Percentiles rank a stretch among this genome's conserved stretches.
These are phyloP conservation scores for Biston betularia DNA, from an alignment of 2,888 invertebrate species.

Conservation along the genomic window DNA sequence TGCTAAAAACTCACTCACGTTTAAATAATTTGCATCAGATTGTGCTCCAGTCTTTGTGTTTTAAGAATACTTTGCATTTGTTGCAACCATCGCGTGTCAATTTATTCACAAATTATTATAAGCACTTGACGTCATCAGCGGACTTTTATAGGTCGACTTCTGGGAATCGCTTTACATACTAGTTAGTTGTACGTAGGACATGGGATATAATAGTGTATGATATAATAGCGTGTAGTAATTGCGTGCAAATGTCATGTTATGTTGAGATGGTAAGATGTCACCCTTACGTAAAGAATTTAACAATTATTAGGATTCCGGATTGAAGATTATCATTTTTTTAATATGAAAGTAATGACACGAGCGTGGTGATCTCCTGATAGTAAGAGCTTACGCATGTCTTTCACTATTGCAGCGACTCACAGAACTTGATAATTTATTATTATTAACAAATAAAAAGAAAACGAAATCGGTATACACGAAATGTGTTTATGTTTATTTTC, in stretches of 20 bases:
- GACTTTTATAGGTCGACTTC: slow-evolving; percentile 6
- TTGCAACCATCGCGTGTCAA: neutral
- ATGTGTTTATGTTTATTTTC: too few relatives aligned
- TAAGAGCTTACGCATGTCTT: too few relatives aligned
- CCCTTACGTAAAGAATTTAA: slow-evolving; percentile 4
- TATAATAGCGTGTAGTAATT: slow-evolving; percentile 13
- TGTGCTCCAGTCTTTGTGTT: neutral
- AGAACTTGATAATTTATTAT: too few relatives aligned
- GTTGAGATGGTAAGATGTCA: neutral
- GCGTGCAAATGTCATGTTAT: slow-evolving; percentile 13
- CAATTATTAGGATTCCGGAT: slow-evolving; percentile 7
- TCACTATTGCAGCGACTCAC: too few relatives aligned
- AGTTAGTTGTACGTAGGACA: slow-evolving; percentile 7
- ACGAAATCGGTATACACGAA: too few relatives aligned
- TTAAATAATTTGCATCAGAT: neutral
- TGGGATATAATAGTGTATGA: slow-evolving; percentile 1
- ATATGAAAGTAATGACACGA: too few relatives aligned
- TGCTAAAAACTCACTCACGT: too few relatives aligned
- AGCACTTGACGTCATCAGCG: slow-evolving; percentile 2
- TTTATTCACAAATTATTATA: slow-evolving; percentile 17
- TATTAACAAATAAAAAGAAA: too few relatives aligned
- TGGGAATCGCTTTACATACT: slow-evolving; percentile 11
- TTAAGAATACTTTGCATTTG: neutral
- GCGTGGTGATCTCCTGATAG: too few relatives aligned
- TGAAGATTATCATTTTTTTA: too few relatives aligned